Evolutionary conservation across 1,140 invertebrate genomes (phyloP).

Genomic region (Brachionus manjavacas): DNA sequence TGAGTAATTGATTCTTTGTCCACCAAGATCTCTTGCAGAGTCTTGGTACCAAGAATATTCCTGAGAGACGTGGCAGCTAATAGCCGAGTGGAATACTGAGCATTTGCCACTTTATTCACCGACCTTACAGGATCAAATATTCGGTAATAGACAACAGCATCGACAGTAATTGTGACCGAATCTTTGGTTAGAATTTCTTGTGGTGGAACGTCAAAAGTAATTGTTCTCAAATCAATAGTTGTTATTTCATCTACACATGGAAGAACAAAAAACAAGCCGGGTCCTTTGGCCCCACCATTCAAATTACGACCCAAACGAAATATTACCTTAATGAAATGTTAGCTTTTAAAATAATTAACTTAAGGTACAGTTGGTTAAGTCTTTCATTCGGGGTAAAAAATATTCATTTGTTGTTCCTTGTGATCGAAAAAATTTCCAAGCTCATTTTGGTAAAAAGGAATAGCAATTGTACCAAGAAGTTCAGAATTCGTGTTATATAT

Average conservation of each 20-base stretch:
- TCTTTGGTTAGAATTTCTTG: conserved; percentile 46
- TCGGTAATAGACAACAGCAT: conserved; percentile 40
- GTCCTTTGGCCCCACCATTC: conserved; percentile 33
- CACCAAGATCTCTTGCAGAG: conserved; percentile 43
- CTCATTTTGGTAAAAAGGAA: too few relatives aligned
- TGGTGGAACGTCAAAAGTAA: conserved; percentile 45
- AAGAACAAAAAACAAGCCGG: conserved; percentile 44
- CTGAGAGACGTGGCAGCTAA: conserved; percentile 44
- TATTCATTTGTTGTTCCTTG: too few relatives aligned
- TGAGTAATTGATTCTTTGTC: conserved; percentile 42
- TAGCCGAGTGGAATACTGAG: conserved; percentile 41
- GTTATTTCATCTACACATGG: conserved; percentile 43
- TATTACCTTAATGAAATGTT: neutral
- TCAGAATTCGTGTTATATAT: too few relatives aligned
- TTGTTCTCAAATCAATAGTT: conserved; percentile 44
- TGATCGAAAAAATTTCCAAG: too few relatives aligned
- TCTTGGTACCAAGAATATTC: conserved; percentile 45
- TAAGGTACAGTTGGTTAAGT: too few relatives aligned
- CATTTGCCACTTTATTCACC: conserved; percentile 44
- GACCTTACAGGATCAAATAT: conserved; percentile 4
- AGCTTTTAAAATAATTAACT: too few relatives aligned
- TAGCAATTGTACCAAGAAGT: too few relatives aligned
- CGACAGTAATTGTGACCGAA: conserved; percentile 44
- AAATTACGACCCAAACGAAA: conserved; percentile 25
- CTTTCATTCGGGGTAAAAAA: too few relatives aligned